Base-by-base conservation (phyloP, 2,888 invertebrate species). In the Thymelicus lineola region DNA sequence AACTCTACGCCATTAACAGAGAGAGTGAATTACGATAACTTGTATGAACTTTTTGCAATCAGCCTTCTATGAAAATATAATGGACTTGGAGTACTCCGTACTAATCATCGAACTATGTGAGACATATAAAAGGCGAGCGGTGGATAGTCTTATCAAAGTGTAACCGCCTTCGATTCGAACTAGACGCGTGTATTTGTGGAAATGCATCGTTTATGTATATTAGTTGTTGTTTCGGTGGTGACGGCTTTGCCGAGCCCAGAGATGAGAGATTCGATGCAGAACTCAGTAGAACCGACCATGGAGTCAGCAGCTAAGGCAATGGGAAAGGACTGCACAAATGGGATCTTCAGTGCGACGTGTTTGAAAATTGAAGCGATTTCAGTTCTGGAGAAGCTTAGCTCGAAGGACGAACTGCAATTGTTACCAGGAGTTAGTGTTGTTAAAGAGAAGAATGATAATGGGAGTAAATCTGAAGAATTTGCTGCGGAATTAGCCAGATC, bases 401-500 rank as follows among this genome's bases (percentile, higher is more conserved):
- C 86, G 0, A 93, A 90, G 74, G 91, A 93, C 5, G 93, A 93
- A 75, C 74, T 93, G 1, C 81, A 82, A 14, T 77, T 91, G 0
- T 73, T 90, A 1, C 93, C 91, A 15, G 93, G 91, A 71, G 94
- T 97, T 0, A 96, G 96, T 76, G 94, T 97, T 28, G 95, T 97
- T 50, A 95, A 96, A 73, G 86, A 89, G 35, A 77, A 70, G 1
- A 82, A 82, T 10, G 90, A 89, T 65, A 93, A 91, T 71, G 95
- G 94, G 15, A 93, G 95, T 38, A 95, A 95, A 61, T 94, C 96
- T 2, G 96, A 97, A 75, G 94, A 97, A 55, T 96, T 97, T 74
- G 96, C 96, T 0, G 95, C 90, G 77, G 97, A 97, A 82, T 86
- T 97, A 5, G 97, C 97, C 0, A 94, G 96, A 72, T 95, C 96